Evolutionary conservation across 2,888 invertebrate genomes (phyloP).

Genomic region (Pristionchus exspectatus): DNA sequence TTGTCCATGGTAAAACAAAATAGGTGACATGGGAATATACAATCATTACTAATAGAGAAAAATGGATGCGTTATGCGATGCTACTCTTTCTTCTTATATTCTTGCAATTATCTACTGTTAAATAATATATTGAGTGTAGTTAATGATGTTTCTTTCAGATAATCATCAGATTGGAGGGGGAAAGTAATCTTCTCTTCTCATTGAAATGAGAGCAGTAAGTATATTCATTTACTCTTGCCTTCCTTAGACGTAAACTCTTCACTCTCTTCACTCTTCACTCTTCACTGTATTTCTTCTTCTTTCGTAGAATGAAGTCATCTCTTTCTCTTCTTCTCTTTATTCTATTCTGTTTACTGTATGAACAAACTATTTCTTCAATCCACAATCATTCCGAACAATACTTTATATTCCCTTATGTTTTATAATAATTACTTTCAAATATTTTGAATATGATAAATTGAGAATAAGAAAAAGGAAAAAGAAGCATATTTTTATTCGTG

Average conservation of each 20-base stretch:
- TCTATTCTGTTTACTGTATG: neutral
- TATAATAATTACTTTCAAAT: neutral
- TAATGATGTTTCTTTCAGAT: neutral
- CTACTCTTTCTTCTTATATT: too few species aligned
- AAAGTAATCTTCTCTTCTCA: neutral
- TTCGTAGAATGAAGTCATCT: neutral
- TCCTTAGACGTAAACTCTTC: constrained; percentile 2
- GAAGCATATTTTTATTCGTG: neutral
- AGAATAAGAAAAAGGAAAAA: neutral
- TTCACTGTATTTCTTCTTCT: neutral
- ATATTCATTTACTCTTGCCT: neutral
- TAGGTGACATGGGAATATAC: neutral
- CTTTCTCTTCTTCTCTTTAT: constrained; percentile 1
- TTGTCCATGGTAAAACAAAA: neutral
- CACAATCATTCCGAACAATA: neutral
- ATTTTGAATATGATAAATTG: neutral
- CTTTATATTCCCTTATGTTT: neutral
- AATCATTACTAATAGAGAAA: too few species aligned
- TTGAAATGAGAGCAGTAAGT: neutral
- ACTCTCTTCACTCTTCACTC: neutral
- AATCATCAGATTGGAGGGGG: neutral
- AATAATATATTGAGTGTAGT: too few species aligned
- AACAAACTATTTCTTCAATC: neutral
- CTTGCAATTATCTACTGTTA: too few species aligned
- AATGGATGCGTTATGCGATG: too few species aligned